phyloP scores from a whole-genome alignment of 2,888 invertebrate genomes.

The Ophonus ardosiacus region DNA sequence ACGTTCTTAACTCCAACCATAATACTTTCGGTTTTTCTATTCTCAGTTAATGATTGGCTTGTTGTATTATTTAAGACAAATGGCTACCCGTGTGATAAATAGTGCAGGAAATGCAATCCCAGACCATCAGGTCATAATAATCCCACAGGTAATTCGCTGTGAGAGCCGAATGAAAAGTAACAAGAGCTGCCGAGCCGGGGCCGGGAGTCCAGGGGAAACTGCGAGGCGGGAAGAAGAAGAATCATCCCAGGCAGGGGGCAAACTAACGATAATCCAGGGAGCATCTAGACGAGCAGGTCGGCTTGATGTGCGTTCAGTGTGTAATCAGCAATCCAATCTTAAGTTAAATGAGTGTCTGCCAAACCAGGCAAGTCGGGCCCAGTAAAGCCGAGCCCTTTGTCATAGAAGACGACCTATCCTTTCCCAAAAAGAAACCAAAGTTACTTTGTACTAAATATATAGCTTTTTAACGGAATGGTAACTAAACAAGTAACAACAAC shows the following conservation, averaged over 20 bases:
- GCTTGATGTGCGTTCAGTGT: slow-evolving; percentile 63
- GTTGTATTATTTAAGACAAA: slow-evolving; percentile 3
- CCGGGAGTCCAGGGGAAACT: neutral
- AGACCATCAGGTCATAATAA: slow-evolving; percentile 37
- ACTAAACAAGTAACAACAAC: no score
- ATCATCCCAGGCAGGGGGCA: slow-evolving; percentile 54
- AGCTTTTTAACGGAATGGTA: no score
- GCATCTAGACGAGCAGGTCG: slow-evolving; percentile 58
- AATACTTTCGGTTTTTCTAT: neutral
- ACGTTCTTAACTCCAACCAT: no score
- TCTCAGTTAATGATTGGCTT: neutral
- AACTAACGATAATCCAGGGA: slow-evolving; percentile 63
- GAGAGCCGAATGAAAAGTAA: slow-evolving; percentile 41
- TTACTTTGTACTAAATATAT: no score
- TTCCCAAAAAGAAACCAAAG: no score
- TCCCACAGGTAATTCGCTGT: slow-evolving; percentile 36
- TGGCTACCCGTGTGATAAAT: slow-evolving; percentile 17
- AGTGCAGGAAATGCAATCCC: slow-evolving; percentile 21
- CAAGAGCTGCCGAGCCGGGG: neutral
- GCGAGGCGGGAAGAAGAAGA: slow-evolving; percentile 48
- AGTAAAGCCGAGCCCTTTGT: neutral
- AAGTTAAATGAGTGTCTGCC: slow-evolving; percentile 61
- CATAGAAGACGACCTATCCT: no score
- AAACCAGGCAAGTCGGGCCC: slow-evolving; percentile 5
- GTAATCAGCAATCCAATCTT: slow-evolving; percentile 64